phyloP scores from a whole-genome alignment of 2,888 invertebrate species.

The Spisula subtruncata region DNA sequence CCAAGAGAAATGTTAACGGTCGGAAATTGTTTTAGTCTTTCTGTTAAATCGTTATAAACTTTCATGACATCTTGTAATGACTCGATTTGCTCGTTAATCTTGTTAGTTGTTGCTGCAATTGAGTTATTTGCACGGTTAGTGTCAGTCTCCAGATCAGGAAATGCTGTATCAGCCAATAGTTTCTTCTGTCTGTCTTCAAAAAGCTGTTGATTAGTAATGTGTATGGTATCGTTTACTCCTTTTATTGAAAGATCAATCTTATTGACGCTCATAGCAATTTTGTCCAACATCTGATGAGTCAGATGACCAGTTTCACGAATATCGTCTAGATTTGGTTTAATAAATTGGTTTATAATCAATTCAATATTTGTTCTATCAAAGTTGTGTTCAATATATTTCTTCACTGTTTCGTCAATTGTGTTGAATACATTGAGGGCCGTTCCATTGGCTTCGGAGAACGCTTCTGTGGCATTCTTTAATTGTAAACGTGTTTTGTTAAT shows the following conservation, averaged over 20 bases:
- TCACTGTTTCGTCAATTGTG: background rate
- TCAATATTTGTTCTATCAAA: slow-evolving; percentile 50
- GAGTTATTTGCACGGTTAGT: slow-evolving; percentile 27
- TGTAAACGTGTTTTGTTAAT: slow-evolving; percentile 34
- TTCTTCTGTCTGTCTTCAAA: slow-evolving; percentile 65
- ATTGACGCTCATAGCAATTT: slow-evolving; percentile 29
- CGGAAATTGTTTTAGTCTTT: slow-evolving; percentile 26
- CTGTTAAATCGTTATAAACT: slow-evolving; percentile 28
- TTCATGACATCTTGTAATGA: slow-evolving; percentile 36
- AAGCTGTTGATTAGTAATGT: slow-evolving; percentile 55
- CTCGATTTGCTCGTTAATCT: background rate
- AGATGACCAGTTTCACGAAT: slow-evolving; percentile 14
- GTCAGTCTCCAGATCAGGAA: slow-evolving; percentile 54
- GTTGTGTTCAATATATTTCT: background rate
- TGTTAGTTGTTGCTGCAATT: background rate
- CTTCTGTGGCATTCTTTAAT: slow-evolving; percentile 36
- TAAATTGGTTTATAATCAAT: slow-evolving; percentile 9
- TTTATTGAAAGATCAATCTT: slow-evolving; percentile 34
- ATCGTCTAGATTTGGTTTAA: slow-evolving; percentile 37
- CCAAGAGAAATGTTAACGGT: slow-evolving; percentile 46
- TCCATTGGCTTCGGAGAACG: background rate
- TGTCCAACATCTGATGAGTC: slow-evolving; percentile 32
- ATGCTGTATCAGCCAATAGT: slow-evolving; percentile 56
- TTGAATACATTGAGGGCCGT: background rate
- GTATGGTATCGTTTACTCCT: slow-evolving; percentile 62